phyloP scores from a whole-genome alignment of 2,797 vertebrate genomes.

The Miichthys miiuy region DNA sequence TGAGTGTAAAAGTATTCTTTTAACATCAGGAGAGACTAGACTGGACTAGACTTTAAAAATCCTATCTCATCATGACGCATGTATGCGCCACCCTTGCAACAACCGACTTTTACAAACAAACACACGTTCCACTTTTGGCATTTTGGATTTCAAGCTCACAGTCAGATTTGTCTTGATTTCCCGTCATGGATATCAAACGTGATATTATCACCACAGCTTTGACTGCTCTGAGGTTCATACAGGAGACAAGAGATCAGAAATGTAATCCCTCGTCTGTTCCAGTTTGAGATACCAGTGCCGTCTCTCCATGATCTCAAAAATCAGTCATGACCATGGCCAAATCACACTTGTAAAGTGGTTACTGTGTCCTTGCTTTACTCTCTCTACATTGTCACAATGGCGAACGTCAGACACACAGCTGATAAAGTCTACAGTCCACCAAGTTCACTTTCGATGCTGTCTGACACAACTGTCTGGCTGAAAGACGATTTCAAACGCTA shows the following conservation, averaged over 20 bases:
- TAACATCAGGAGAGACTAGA: no score
- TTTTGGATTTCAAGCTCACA: background rate
- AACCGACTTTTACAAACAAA: background rate
- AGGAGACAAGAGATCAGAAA: conserved; percentile 5
- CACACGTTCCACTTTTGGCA: background rate
- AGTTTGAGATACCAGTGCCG: background rate
- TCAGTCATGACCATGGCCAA: conserved; percentile 8
- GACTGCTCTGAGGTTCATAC: conserved; percentile 31
- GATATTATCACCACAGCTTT: conserved; percentile 34
- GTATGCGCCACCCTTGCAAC: background rate
- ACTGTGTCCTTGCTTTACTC: conserved; percentile 14
- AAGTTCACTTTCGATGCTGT: background rate
- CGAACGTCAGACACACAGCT: conserved; percentile 6
- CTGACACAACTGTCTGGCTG: conserved; percentile 3
- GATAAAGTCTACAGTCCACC: conserved; percentile 19
- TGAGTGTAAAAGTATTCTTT: no score
- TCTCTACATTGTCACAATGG: conserved; percentile 3
- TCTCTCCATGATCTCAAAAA: conserved; percentile 4
- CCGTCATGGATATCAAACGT: conserved; percentile 33
- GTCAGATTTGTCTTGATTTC: background rate
- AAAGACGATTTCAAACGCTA: background rate
- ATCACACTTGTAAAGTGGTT: background rate
- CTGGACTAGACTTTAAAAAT: no score
- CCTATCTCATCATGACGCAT: no score
- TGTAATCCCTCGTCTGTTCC: conserved; percentile 3